These are phyloP conservation scores for Drosophila tsacasi DNA, from an alignment of 1,140 invertebrate species.

Conservation along the genomic window DNA sequence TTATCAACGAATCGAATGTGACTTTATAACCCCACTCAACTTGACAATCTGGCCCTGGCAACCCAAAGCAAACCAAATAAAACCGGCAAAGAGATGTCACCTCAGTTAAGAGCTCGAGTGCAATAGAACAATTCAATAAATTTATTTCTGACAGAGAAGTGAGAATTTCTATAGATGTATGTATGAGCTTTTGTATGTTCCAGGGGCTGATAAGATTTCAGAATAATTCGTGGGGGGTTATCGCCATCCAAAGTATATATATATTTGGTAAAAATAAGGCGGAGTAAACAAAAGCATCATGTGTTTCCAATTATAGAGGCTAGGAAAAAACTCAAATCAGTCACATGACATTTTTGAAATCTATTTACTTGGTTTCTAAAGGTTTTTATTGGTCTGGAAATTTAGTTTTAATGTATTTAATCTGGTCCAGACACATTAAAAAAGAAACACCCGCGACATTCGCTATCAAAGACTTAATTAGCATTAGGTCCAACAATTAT, in stretches of 20 bases:
- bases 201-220: conserved; percentile 28
- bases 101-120: conserved; percentile 12
- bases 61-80: conserved; percentile 51
- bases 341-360: conserved; percentile 7
- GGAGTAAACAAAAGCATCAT: conserved; percentile 31
- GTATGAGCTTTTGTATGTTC: background rate
- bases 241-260: conserved; percentile 10
- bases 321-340: conserved; percentile 7
- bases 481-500: background rate
- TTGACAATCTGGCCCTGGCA: conserved; percentile 50
- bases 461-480: conserved; percentile 15
- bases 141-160: conserved; percentile 25
- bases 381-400: background rate
- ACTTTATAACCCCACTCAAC: conserved; percentile 25
- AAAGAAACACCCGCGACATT: conserved; percentile 11
- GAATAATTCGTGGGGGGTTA: conserved; percentile 28
- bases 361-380: background rate
- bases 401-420: conserved; percentile 10
- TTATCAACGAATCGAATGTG: conserved; percentile 27
- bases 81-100: conserved; percentile 21
- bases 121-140: conserved; percentile 27
- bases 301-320: background rate
- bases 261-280: conserved; percentile 1
- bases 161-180: background rate
- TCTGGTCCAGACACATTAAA: conserved; percentile 35